Evolutionary conservation across 2,113 vertebrate species (phyloP).

Genomic region (Donacobius atricapilla): DNA sequence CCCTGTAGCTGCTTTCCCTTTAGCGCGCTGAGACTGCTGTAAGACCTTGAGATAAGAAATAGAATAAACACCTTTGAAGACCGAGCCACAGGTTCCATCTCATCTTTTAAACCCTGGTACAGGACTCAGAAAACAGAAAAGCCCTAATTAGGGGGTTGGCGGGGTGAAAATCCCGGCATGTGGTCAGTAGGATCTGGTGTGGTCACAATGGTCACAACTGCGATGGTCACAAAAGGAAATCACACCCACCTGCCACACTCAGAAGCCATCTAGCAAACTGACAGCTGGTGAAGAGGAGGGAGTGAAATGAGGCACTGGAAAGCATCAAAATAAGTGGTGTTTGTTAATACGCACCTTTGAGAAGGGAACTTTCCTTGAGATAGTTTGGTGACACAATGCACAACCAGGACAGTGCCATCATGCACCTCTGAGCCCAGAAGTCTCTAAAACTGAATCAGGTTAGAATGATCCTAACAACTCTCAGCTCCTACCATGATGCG

Average conservation of each 20-base stretch:
- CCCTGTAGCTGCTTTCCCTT: too few relatives aligned
- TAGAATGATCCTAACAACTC: background rate
- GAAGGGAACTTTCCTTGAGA: background rate
- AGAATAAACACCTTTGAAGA: too few relatives aligned
- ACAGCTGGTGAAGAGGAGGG: background rate
- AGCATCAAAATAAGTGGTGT: background rate
- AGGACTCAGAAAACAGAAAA: too few relatives aligned
- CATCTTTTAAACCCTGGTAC: too few relatives aligned
- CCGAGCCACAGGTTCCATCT: too few relatives aligned
- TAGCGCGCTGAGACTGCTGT: too few relatives aligned
- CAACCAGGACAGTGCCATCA: background rate
- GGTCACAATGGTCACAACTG: too few relatives aligned
- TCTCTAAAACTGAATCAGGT: background rate
- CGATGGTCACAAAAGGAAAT: fast-evolving
- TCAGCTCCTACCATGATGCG: background rate
- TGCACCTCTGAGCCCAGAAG: background rate
- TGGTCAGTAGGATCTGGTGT: background rate
- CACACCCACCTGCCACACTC: background rate
- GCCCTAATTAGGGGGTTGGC: too few relatives aligned
- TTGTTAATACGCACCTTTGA: background rate
- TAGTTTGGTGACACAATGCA: background rate
- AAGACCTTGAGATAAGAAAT: too few relatives aligned
- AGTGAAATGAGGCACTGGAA: background rate
- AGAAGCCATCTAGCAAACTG: background rate
- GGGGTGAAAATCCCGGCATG: too few relatives aligned